These are phyloP conservation scores for Tenebrosternarchus preto DNA, from an alignment of 2,113 vertebrate genomes.

Conservation along the genomic window DNA sequence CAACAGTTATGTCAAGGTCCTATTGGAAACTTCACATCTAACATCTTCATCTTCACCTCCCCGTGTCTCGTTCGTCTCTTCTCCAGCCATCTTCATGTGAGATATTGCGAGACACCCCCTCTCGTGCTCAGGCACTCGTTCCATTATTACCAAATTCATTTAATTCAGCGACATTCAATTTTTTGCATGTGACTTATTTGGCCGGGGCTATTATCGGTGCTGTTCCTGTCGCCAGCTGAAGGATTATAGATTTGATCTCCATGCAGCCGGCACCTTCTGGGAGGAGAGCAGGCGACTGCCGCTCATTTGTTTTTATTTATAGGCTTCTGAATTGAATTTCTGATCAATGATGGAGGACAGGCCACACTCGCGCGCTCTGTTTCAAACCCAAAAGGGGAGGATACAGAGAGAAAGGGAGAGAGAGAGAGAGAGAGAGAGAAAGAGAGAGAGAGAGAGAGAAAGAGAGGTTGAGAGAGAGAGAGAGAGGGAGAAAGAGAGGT, in stretches of 20 bases:
- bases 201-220: constrained; percentile 56
- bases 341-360: constrained; percentile 65
- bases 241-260: constrained; percentile 63
- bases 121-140: constrained; percentile 74
- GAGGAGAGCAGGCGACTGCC: constrained; percentile 51
- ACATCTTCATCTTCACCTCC: constrained; percentile 99
- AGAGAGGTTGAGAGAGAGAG: constrained; percentile 31
- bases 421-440: background rate
- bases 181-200: constrained; percentile 76
- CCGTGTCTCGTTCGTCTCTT: constrained; percentile 45
- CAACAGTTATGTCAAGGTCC: constrained; percentile 99
- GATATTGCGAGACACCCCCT: constrained; percentile 81
- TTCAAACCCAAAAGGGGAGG: constrained; percentile 44
- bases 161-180: constrained; percentile 74
- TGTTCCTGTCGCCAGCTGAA: constrained; percentile 58
- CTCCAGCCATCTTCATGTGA: constrained; percentile 68
- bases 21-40: constrained; percentile 98
- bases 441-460: constrained; percentile 39
- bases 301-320: constrained; percentile 68
- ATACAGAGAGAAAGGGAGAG: background rate
- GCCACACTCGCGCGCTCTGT: constrained; percentile 47
- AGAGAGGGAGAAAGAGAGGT: constrained; percentile 33
- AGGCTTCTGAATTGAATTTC: constrained; percentile 72
- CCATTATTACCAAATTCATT: constrained; percentile 77
- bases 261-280: constrained; percentile 54